Conservation (phyloP, 2,888 invertebrate species). For the Polyommatus iphigenia region DNA sequence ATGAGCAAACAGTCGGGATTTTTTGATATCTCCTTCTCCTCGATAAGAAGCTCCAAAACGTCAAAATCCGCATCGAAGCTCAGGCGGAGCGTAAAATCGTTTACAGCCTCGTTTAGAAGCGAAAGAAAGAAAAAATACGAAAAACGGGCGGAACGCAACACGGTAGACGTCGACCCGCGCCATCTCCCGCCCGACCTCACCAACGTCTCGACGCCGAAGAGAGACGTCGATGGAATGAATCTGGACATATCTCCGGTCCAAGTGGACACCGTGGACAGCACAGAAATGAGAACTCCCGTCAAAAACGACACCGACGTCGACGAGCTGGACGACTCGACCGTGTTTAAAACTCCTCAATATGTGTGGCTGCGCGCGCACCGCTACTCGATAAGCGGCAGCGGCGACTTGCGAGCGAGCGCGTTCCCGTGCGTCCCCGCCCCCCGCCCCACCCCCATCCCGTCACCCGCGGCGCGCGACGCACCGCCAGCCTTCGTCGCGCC, state of each 20-base stretch:
- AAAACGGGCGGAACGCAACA: constrained; percentile 66
- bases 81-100: constrained; percentile 73
- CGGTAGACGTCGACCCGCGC: constrained; percentile 66
- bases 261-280: constrained; percentile 73
- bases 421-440: constrained; percentile 46
- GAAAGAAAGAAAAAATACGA: constrained; percentile 77
- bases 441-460: constrained; percentile 63
- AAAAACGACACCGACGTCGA: constrained; percentile 53
- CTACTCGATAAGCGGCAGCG: constrained; percentile 63
- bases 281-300: constrained; percentile 57
- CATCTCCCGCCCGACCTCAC: constrained; percentile 59
- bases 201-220: constrained; percentile 67
- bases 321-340: constrained; percentile 65
- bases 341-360: constrained; percentile 72
- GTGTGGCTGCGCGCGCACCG: constrained; percentile 64
- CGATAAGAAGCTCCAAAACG: constrained; percentile 68
- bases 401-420: constrained; percentile 48
- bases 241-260: constrained; percentile 72
- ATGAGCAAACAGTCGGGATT: constrained; percentile 76
- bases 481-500: constrained; percentile 54
- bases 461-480: constrained; percentile 51
- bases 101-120: constrained; percentile 76
- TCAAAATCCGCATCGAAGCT: constrained; percentile 73
- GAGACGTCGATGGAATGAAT: constrained; percentile 63
- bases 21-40: constrained; percentile 75